Percentiles rank a stretch among this genome's conserved stretches.
These are phyloP conservation scores for Anoplius nigerrimus DNA, from an alignment of 2,888 invertebrate genomes.

Conservation along the genomic window DNA sequence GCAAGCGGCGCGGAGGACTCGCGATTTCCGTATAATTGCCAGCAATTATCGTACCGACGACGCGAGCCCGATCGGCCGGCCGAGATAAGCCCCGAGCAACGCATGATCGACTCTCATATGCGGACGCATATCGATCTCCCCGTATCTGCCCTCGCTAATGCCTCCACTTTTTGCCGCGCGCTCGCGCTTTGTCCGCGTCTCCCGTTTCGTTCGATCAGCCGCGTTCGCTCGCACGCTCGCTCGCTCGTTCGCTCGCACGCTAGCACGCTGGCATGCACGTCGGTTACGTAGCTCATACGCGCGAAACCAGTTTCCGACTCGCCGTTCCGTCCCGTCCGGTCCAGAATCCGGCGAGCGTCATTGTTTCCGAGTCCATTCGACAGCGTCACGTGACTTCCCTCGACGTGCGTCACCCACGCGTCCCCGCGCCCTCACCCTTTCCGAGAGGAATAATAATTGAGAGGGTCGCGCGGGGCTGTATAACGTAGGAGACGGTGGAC, in stretches of 20 bases:
- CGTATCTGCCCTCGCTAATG: too few relatives aligned
- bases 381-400: conserved; percentile 2
- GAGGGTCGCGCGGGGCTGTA: conserved; percentile 44
- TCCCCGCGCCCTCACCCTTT: conserved; percentile 17
- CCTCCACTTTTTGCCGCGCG: too few relatives aligned
- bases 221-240: too few relatives aligned
- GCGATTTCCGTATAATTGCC: too few relatives aligned
- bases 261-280: background rate
- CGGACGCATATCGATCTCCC: too few relatives aligned
- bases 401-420: conserved; percentile 26
- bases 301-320: background rate
- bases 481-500: conserved; percentile 45
- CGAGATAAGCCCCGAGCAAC: too few relatives aligned
- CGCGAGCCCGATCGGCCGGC: too few relatives aligned
- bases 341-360: background rate
- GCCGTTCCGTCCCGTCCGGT: background rate
- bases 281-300: background rate
- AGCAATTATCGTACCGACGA: too few relatives aligned
- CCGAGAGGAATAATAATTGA: conserved; percentile 52
- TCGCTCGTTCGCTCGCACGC: too few relatives aligned
- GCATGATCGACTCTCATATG: too few relatives aligned
- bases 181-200: too few relatives aligned
- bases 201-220: too few relatives aligned
- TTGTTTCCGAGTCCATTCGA: background rate
- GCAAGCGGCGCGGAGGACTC: background rate